Evolutionary conservation across 2,888 invertebrate species (phyloP).

Genomic region (Zonitis immaculata): DNA sequence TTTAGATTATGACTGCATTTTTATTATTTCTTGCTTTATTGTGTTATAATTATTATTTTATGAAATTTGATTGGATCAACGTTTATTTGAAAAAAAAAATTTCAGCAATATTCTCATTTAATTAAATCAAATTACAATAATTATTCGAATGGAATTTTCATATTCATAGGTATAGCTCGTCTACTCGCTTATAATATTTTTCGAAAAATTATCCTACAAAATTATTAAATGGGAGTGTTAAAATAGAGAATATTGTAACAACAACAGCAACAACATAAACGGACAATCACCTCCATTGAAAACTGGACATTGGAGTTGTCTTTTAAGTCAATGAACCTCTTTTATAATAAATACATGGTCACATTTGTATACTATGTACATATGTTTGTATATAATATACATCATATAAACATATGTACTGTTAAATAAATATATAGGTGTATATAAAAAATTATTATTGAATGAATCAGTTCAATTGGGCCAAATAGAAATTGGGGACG

Average conservation of each 20-base stretch:
- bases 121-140: neutral
- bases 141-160: too few relatives aligned
- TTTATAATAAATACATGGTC: slow-evolving; percentile 1
- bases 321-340: slow-evolving; percentile 32
- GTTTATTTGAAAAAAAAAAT: neutral
- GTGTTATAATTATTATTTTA: neutral
- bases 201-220: too few relatives aligned
- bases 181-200: too few relatives aligned
- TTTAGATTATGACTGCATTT: slow-evolving; percentile 6
- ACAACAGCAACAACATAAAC: slow-evolving; percentile 12
- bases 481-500: neutral
- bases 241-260: slow-evolving; percentile 9
- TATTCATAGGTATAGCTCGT: too few relatives aligned
- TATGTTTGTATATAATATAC: too few relatives aligned
- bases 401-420: neutral
- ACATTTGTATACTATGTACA: neutral
- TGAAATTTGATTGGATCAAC: neutral
- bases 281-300: slow-evolving; percentile 34
- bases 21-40: neutral
- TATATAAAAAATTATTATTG: too few relatives aligned
- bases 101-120: neutral
- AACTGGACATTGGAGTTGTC: slow-evolving; percentile 20
- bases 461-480: neutral
- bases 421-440: neutral
- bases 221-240: neutral